Evolutionary conservation across 2,113 vertebrate genomes (phyloP), one percentile per base, ranked within the genome.

Genomic region (Peromyscus polionotus): DNA sequence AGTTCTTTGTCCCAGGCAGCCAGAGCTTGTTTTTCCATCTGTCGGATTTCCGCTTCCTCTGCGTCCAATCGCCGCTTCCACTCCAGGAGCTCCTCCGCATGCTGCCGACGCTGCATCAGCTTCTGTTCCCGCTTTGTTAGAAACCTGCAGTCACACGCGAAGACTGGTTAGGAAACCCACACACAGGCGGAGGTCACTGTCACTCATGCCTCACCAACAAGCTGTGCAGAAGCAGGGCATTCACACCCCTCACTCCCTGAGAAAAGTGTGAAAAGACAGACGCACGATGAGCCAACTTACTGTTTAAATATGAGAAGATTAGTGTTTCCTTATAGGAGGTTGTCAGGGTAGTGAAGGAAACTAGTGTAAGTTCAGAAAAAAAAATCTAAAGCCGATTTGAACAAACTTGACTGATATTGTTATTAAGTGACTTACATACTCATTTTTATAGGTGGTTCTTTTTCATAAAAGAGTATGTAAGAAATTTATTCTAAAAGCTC

Each of bases 81-180:
- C 95, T 99, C 98, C 51, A 99, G 97, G 84, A 99, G 96, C 80
- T 99, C 99, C 93, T 99, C 99, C 0, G 99, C 99, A 9, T 99
- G 99, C 16, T 99, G 99, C 1, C 99, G 99, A 45, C 99, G 99
- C 33, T 99, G 99, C 99, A 99, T 99, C 89, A 99, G 98, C 97
- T 99, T 99, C 98, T 99, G 99, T 36, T 99, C 99, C 63, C 99
- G 98, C 98, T 99, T 99, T 0, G 99, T 99, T 68, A 99, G 98
- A 98, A 99, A 99, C 98, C 99, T 99, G 0, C 24, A 79, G 95
- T 80, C 70, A 98, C 54, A 97, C 70, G 97, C 14, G 68, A 73
- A 92, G 85, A 20, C 73, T 26, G 81, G 31, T 98, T 90, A 95
- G 65, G 97, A 80, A 63, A 51, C n/a, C 94, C n/a, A 93, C 65